phyloP scores from a whole-genome alignment of 2,888 invertebrate species.

The Apamea epomidion region DNA sequence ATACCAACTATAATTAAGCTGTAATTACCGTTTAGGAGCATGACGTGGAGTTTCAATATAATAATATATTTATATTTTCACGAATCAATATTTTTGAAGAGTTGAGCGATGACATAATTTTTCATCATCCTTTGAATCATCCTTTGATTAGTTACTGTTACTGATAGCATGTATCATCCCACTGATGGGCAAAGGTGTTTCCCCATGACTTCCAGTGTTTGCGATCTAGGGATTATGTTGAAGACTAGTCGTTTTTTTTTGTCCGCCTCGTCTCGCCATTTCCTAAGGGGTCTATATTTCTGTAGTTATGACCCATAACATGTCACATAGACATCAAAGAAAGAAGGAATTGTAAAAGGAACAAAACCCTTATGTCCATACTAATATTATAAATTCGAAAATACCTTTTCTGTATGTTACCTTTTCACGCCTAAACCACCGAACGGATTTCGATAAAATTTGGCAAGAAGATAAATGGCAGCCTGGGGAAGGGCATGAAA shows the following conservation, averaged over 20 bases:
- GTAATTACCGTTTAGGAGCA: neutral
- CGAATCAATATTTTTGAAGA: neutral
- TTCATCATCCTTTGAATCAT: too few relatives aligned
- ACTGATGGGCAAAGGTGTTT: neutral
- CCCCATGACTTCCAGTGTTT: neutral
- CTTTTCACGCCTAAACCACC: neutral
- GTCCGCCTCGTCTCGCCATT: neutral
- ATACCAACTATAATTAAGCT: constrained; percentile 6
- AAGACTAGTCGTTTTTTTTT: neutral
- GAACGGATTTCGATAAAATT: neutral
- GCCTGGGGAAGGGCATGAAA: too few relatives aligned
- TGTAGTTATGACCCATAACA: neutral
- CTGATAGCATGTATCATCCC: neutral
- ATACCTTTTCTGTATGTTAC: neutral
- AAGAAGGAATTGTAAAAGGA: neutral
- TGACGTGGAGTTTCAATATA: constrained; percentile 4
- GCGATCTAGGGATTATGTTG: neutral
- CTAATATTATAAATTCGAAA: neutral
- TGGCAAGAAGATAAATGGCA: neutral
- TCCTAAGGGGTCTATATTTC: neutral
- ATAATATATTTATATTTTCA: constrained; percentile 1
- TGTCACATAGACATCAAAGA: neutral
- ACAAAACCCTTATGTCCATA: neutral
- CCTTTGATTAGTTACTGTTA: neutral
- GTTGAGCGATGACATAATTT: neutral